Evolutionary conservation across 2,888 invertebrate species (phyloP).

Genomic region (Drosophila nigricruria): DNA sequence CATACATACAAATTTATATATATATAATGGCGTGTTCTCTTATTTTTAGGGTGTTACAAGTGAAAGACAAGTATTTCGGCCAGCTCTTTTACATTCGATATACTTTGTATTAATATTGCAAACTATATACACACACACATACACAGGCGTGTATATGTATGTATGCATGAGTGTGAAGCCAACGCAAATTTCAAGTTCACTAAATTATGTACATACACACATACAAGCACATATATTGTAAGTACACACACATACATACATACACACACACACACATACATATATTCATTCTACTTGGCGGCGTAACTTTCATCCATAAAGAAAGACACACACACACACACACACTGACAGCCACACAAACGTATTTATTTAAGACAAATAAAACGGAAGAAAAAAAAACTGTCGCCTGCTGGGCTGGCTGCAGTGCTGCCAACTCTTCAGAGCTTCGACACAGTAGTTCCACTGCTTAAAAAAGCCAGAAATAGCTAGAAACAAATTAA

Average conservation of each 20-base stretch:
- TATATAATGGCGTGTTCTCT: conserved; percentile 40
- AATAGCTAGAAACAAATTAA: too few species aligned
- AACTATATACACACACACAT: conserved; percentile 17
- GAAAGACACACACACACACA: conserved; percentile 49
- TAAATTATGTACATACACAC: conserved; percentile 71
- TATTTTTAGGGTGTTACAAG: conserved; percentile 8
- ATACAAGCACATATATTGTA: conserved; percentile 27
- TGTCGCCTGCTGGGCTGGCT: conserved; percentile 55
- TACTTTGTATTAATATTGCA: conserved; percentile 40
- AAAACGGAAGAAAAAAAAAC: conserved; percentile 59
- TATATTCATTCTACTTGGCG: conserved; percentile 70
- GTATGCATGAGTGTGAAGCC: conserved; percentile 18
- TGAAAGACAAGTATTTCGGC: conserved; percentile 32
- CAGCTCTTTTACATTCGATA: conserved; percentile 68
- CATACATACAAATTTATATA: neutral
- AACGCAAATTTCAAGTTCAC: conserved; percentile 75
- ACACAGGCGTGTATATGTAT: neutral
- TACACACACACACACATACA: conserved; percentile 44
- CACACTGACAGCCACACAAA: conserved; percentile 35
- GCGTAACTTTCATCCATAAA: conserved; percentile 75
- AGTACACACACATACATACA: conserved; percentile 32
- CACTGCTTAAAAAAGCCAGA: too few species aligned
- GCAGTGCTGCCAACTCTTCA: too few species aligned
- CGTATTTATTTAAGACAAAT: conserved; percentile 79
- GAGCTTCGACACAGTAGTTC: too few species aligned